Evolutionary conservation across 2,797 vertebrate genomes (phyloP), one percentile per base, ranked within the genome.

Genomic region (Notamacropus eugenii): DNA sequence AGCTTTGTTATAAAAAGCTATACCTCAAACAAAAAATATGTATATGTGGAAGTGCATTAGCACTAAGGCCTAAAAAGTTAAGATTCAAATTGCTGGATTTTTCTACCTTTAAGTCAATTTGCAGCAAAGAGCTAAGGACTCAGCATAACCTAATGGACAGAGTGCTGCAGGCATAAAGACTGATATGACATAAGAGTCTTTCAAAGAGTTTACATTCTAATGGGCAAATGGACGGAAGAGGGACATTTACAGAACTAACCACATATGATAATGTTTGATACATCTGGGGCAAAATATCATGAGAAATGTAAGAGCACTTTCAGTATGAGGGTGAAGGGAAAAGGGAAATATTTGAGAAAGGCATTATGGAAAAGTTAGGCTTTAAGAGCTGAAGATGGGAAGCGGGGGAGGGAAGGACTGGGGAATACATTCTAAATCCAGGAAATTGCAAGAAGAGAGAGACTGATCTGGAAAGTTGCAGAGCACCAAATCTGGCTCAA

Each of bases 1-100:
- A 94, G 57, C 19, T 55, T 92, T 87, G 74, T 91, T 52, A 24
- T 27, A 95, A 90, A 95, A 96, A 96, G 50, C 46, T 40, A 11
- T 46, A 82, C 19, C 74, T 82, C 74, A 27, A 82, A 82, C 22
- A 46, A 82, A 82, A 82, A 82, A 82, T 11, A 82, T 10, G 22
- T 22, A 46, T 22, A 14, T 46, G 12, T 82, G 40, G 74, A 46
- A 82, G 74, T 9, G 4, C 24, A 82, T 27, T 27, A 46, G 34
- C 16, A 74, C 16, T n/a, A 74, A n/a, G 16, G 62, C 16, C 19
- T 82, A 50, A 50, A 50, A 46, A 82, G 6, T 82, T 82, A 82
- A 82, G 74, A 82, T 82, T 46, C 40, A 24, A 82, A 46, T 9
- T 82, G 40, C 40, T 27, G 40, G 46, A 40, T 9, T 46, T 82